Conservation (phyloP, 2,113 vertebrate species). For the Lamprotornis superbus region DNA sequence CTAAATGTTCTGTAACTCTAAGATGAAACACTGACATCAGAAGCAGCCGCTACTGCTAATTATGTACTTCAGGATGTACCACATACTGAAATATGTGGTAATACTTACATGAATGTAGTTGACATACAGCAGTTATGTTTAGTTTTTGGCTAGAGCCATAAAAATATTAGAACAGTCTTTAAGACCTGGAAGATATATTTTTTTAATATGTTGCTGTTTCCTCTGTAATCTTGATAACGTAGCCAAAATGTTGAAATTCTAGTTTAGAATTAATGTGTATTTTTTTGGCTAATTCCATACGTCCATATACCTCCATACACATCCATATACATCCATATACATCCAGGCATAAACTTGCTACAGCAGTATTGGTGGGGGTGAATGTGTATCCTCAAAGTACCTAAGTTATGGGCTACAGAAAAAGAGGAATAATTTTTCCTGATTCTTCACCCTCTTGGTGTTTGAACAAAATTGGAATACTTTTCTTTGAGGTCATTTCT, state of each 20-base stretch:
- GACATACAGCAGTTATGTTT: neutral
- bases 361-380: neutral
- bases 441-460: neutral
- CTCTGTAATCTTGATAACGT: neutral
- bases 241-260: neutral
- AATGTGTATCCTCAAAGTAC: neutral
- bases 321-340: neutral
- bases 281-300: neutral
- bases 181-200: neutral
- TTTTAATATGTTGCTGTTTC: neutral
- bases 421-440: neutral
- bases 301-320: neutral
- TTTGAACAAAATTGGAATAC: neutral
- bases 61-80: no score
- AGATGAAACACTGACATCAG: neutral
- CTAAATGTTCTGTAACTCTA: neutral
- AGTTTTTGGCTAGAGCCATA: neutral
- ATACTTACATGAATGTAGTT: neutral
- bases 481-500: neutral
- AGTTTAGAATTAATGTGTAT: neutral
- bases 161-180: neutral
- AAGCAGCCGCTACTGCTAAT: neutral
- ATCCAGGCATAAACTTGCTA: neutral
- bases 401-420: neutral
- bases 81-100: neutral